Evolutionary conservation across 1,140 invertebrate genomes (phyloP).

Genomic region (Hylaeus anthracinus): DNA sequence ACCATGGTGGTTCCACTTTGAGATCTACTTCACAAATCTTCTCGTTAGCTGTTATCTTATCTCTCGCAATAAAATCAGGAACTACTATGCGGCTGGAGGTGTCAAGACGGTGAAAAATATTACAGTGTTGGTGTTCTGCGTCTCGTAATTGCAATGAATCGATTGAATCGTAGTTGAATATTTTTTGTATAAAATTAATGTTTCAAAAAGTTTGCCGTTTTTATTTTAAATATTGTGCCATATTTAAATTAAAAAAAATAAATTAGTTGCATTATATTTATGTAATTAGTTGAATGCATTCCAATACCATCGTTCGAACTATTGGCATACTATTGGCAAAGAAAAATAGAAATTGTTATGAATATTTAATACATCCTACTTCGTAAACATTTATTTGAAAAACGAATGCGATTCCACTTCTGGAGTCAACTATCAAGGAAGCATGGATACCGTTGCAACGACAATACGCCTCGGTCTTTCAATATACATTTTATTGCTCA

Average conservation of each 20-base stretch:
- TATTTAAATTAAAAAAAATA: too few relatives aligned
- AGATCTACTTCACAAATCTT: not conserved
- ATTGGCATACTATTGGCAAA: too few relatives aligned
- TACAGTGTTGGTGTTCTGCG: not conserved
- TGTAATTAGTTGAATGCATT: too few relatives aligned
- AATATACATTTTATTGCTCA: constrained; percentile 43
- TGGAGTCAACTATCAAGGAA: not conserved
- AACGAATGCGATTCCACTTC: not conserved
- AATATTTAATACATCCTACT: too few relatives aligned
- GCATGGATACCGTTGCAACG: not conserved
- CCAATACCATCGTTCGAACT: too few relatives aligned
- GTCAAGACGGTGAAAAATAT: not conserved
- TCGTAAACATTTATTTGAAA: not conserved
- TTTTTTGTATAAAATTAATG: too few relatives aligned
- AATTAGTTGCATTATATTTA: too few relatives aligned
- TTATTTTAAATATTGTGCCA: too few relatives aligned
- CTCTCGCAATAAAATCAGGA: constrained; percentile 45
- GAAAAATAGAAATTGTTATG: too few relatives aligned
- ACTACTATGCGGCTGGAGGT: not conserved
- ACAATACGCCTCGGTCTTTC: not conserved
- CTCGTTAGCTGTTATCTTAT: constrained; percentile 54
- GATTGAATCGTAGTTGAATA: too few relatives aligned
- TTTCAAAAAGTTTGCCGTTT: too few relatives aligned
- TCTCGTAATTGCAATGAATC: too few relatives aligned
- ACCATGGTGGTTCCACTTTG: constrained; percentile 36